Percentiles rank a stretch among this genome's conserved stretches.
These are phyloP conservation scores for Epizoanthus scotinus DNA, from an alignment of 92 coral and sea anemone genomes.

Conservation along the genomic window DNA sequence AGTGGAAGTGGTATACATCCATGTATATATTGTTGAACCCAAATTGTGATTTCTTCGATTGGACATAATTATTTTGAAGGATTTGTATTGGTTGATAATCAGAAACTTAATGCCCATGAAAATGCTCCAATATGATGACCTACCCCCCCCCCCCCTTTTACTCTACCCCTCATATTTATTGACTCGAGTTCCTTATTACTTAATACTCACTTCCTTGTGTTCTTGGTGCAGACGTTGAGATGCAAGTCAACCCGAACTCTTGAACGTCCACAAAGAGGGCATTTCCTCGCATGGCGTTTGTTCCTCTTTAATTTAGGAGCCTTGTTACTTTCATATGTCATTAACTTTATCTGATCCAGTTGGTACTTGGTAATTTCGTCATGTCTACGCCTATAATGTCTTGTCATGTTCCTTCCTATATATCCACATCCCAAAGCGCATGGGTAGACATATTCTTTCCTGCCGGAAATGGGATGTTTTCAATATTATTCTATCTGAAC, in stretches of 20 bases:
- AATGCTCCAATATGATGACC: too few relatives aligned
- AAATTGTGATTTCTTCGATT: too few relatives aligned
- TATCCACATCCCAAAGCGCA: slow-evolving; percentile 21
- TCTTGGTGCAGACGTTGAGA: not conserved
- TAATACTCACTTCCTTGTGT: not conserved
- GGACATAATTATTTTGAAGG: too few relatives aligned
- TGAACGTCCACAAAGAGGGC: not conserved
- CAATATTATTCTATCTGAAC: too few relatives aligned
- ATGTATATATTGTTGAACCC: too few relatives aligned
- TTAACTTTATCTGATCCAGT: not conserved
- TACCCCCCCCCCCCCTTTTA: too few relatives aligned
- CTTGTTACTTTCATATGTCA: not conserved
- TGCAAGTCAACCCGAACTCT: not conserved
- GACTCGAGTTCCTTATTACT: too few relatives aligned
- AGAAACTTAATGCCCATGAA: too few relatives aligned
- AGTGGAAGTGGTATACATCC: too few relatives aligned
- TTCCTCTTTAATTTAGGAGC: not conserved
- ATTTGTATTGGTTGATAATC: too few relatives aligned
- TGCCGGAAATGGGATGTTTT: not conserved
- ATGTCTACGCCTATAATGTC: slow-evolving; percentile 10
- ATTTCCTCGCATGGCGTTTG: not conserved
- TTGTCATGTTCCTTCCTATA: slow-evolving; percentile 12
- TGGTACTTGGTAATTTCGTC: not conserved
- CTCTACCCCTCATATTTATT: too few relatives aligned
- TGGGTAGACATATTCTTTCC: not conserved